Evolutionary conservation across 1,140 invertebrate genomes (phyloP).

Genomic region (Scaptomyza pallida): DNA sequence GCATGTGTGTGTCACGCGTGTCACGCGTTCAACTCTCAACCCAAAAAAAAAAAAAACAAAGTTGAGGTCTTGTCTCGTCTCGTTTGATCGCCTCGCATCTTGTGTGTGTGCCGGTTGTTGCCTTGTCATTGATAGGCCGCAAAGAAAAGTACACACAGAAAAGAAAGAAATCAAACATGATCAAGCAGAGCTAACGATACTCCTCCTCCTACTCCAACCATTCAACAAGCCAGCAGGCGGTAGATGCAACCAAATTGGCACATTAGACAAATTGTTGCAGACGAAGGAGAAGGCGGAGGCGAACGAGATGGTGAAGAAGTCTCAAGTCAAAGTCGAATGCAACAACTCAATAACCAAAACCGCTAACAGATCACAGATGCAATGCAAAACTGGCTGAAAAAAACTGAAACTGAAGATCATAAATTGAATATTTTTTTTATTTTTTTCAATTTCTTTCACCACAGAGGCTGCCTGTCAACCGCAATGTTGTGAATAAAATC

Average conservation of each 20-base stretch:
- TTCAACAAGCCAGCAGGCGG: constrained; percentile 24
- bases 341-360: constrained; percentile 64
- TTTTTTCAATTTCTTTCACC: background rate
- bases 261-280: constrained; percentile 77
- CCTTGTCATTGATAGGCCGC: constrained; percentile 53
- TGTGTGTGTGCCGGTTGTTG: constrained; percentile 21
- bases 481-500: constrained; percentile 18
- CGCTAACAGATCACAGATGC: constrained; percentile 3
- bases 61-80: background rate
- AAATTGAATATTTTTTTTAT: constrained; percentile 34
- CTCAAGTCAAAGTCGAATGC: background rate
- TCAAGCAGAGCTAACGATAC: constrained; percentile 33
- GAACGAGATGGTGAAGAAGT: background rate
- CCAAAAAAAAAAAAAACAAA: background rate
- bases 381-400: constrained; percentile 7
- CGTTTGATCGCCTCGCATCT: constrained; percentile 3
- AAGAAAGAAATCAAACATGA: constrained; percentile 48
- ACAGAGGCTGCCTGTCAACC: constrained; percentile 21
- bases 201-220: background rate
- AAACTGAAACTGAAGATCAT: constrained; percentile 43
- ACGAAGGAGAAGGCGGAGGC: constrained; percentile 3
- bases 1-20: constrained; percentile 22
- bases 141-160: constrained; percentile 22
- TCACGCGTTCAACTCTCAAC: constrained; percentile 13
- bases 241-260: constrained; percentile 67